Evolutionary conservation across 2,797 vertebrate genomes (phyloP), one percentile per base, ranked within the genome.

Genomic region (Emys orbicularis): DNA sequence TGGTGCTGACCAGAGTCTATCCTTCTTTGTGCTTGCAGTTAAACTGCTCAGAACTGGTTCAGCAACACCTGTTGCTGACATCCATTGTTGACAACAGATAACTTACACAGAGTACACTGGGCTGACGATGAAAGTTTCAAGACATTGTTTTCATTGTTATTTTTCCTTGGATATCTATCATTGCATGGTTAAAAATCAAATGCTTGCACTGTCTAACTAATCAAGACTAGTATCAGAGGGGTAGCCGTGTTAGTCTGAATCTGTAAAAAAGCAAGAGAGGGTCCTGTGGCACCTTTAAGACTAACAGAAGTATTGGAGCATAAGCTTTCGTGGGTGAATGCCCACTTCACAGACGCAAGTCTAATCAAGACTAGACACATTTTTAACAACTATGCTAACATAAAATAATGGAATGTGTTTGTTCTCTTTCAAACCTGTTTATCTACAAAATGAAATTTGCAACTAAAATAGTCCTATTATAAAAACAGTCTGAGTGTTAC

Each of bases 371-470:
- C 84, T 92, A 86, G 29, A 94, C 87, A 5, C 13, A 61, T 97
- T 88, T 86, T 91, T 93, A 65, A 44, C 4, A 11, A 83, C 47
- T 2, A 2, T 65, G 34, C 47, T 94, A 92, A 68, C 77, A 16
- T 68, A 89, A 94, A 72, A 91, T 87, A 87, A 93, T 59, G 53
- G 25, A 4, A 27, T 87, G 16, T 41, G 79, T 76, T 54, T 86
- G 86, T 68, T 83, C 76, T 83, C 3, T 96, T 94, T 93, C 93
- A 94, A 96, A 92, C 61, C 34, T 94, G 31, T 83, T 96, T 53
- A 41, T 88, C 65, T 94, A 29, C 91, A 79, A 96, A 86, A 85
- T 89, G 93, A 93, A 97, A 88, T 44, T 94, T 97, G 87, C 83
- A 94, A 37, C 53, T 93, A 92, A 96, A 95, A 19, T 83, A 86